Conservation (phyloP, 2,113 vertebrate genomes). For the Mus musculus region GRCm39 chr7:37564501-37565000, state of each 20-base stretch:
- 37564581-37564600: neutral
- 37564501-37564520: neutral
- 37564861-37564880: accelerated
- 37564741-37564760: neutral
- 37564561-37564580: neutral
- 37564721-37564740: neutral
- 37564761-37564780: no score
- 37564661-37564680: accelerated
- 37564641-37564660: accelerated
- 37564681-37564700: no score
- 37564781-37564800: accelerated
- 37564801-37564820: neutral
- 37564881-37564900: neutral
- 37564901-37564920: no score
- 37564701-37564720: neutral
- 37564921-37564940: no score
- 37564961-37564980: no score
- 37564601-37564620: neutral
- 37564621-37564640: neutral
- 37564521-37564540: neutral
- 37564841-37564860: neutral
- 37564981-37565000: no score
- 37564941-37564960: no score
- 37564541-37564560: neutral
- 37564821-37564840: accelerated